Percentiles rank a stretch among this genome's conserved stretches.
Conservation (phyloP, 2,888 invertebrate genomes). For the Leptodirus hochenwartii region DNA sequence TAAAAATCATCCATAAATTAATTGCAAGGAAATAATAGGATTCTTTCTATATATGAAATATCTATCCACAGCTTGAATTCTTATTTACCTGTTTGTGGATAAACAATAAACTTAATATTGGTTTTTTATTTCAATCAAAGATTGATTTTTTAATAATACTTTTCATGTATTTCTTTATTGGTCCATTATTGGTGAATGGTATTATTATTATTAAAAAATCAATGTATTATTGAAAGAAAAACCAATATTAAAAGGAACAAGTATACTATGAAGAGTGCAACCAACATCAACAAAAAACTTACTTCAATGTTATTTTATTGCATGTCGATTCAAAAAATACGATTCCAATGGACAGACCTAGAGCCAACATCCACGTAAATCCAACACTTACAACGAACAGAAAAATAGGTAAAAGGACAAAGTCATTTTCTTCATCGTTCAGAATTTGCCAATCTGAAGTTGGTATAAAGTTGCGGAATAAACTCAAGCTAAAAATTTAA, state of each 20-base stretch:
- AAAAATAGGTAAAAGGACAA: constrained; percentile 35
- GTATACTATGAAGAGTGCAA: not conserved
- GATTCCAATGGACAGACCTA: constrained; percentile 35
- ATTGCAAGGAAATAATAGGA: too few species aligned
- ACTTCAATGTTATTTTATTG: constrained; percentile 48
- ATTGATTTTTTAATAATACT: constrained; percentile 6
- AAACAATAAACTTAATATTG: too few species aligned
- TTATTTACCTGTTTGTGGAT: too few species aligned
- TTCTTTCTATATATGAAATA: too few species aligned
- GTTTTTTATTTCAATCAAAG: too few species aligned
- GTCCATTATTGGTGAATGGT: constrained; percentile 1
- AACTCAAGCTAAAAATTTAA: constrained; percentile 3
- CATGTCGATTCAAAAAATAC: constrained; percentile 51
- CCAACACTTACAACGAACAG: constrained; percentile 45
- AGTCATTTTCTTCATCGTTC: constrained; percentile 21
- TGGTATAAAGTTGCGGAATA: constrained; percentile 14
- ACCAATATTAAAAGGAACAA: too few species aligned
- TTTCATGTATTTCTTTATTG: too few species aligned
- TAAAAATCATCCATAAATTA: constrained; percentile 2
- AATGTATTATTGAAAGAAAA: too few species aligned
- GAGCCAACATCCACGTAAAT: constrained; percentile 34
- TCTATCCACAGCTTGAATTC: too few species aligned
- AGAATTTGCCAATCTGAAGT: constrained; percentile 20
- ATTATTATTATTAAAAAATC: not conserved
- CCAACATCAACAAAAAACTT: constrained; percentile 13